Evolutionary conservation across 1,140 invertebrate species (phyloP), one percentile per base, ranked within the genome.

Genomic region (Hyles euphorbiae): DNA sequence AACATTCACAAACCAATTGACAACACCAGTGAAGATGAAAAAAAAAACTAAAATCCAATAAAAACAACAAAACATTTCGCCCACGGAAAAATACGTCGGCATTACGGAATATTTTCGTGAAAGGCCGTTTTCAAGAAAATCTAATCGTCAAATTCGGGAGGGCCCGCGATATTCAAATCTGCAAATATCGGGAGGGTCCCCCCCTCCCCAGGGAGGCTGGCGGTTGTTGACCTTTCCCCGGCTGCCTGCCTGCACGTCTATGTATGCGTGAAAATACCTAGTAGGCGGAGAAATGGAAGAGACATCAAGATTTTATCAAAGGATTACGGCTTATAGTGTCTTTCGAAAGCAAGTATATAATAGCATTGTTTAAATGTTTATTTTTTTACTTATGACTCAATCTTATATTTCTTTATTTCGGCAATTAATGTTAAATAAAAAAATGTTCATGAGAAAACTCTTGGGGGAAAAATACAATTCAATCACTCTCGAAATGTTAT

Each of bases 171-270:
- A 85, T 83, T 83, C 77, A 81, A 76, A 81, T 81, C 75, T 71
- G 71, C 70, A 66, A 74, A 76, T 78, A 78, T 80, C 68, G 72
- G 69, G 76, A 71, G 70, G 66, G 52, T 56, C 32, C 36, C 44
- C 3, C 34, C 54, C 56, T 58, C 58, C 65, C 64, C 53, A 55
- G 73, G 76, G 74, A 57, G 55, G 55, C 54, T 63, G 69, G 67
- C 66, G 82, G 78, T 82, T 70, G 73, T 76, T 78, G 78, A 85
- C 78, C 82, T 77, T 72, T 78, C 72, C 69, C 69, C 67, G 75
- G 63, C 33, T 76, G 77, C 66, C 75, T 71, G 65, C 61, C 63
- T 60, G 40, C 58, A 54, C 43, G 60, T 54, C 56, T 72, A 68
- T 58, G 62, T 72, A 71, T 65, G 62, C 52, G 49, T 49, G 46